phyloP scores from a whole-genome alignment of 2,797 vertebrate genomes.

The Clarias fuscus region DNA sequence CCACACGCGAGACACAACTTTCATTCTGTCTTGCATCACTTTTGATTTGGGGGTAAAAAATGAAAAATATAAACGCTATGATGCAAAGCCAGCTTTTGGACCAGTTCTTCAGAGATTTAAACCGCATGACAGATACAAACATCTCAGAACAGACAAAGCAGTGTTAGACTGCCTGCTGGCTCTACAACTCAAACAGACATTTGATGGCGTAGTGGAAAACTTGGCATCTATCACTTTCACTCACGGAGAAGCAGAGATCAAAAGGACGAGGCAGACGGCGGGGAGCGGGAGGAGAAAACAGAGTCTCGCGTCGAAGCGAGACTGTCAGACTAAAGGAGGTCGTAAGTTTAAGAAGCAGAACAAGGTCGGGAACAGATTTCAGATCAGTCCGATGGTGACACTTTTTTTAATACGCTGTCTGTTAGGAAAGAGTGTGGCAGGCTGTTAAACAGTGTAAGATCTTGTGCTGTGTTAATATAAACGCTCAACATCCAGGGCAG shows the following conservation, averaged over 20 bases:
- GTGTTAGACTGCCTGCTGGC: background rate
- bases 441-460: background rate
- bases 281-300: constrained; percentile 13
- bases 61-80: background rate
- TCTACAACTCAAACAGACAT: constrained; percentile 9
- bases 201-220: constrained; percentile 35
- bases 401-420: background rate
- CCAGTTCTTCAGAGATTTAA: constrained; percentile 13
- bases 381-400: background rate
- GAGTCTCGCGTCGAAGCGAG: background rate
- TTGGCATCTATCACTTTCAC: constrained; percentile 35
- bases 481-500: background rate
- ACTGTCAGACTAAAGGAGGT: constrained; percentile 12
- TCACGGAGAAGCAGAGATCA: constrained; percentile 26
- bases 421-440: background rate
- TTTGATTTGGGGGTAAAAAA: background rate
- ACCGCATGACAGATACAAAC: background rate
- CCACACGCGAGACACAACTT: background rate
- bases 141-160: constrained; percentile 1
- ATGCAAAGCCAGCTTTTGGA: background rate
- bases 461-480: background rate
- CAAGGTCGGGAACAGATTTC: constrained; percentile 15
- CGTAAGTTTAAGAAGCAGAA: constrained; percentile 34
- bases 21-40: background rate
- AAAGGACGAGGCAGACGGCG: constrained; percentile 17